Conservation (phyloP, 2,888 invertebrate genomes). For the Brachylomia viminalis region DNA sequence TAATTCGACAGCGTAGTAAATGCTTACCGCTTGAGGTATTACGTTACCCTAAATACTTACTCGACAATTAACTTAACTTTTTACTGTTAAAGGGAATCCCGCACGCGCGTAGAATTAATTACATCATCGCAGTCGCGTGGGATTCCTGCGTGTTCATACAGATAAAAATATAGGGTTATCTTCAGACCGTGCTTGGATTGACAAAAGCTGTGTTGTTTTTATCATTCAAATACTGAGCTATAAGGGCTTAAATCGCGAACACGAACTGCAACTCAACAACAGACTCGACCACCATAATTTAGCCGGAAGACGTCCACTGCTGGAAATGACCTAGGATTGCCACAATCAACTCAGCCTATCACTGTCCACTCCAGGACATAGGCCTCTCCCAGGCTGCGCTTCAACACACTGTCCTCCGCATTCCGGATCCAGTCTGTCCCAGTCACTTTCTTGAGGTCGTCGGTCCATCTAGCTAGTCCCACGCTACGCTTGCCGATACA, state of each 20-base stretch:
- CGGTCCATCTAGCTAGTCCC: too few relatives aligned
- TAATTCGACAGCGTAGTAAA: slow-evolving; percentile 33
- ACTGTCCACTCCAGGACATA: too few relatives aligned
- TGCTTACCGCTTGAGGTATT: slow-evolving; percentile 35
- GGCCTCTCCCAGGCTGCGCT: too few relatives aligned
- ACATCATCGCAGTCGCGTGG: slow-evolving; percentile 44
- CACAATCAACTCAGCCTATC: too few relatives aligned
- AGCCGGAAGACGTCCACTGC: too few relatives aligned
- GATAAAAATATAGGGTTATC: slow-evolving; percentile 19
- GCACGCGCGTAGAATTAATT: slow-evolving; percentile 53
- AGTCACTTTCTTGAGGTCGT: too few relatives aligned
- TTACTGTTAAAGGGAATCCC: slow-evolving; percentile 41
- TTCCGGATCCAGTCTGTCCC: too few relatives aligned
- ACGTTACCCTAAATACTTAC: slow-evolving; percentile 53
- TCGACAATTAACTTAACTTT: slow-evolving; percentile 53
- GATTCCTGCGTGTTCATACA: slow-evolving; percentile 34
- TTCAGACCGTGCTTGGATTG: slow-evolving; percentile 21
- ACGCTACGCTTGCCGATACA: too few relatives aligned
- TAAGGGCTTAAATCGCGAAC: not conserved
- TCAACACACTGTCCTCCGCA: too few relatives aligned
- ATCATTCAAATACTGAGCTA: not conserved
- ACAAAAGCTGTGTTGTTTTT: slow-evolving; percentile 5
- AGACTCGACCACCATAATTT: too few relatives aligned
- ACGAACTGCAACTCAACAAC: not conserved
- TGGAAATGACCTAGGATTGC: not conserved